A percentile compares a stretch with the other conserved stretches of the same genome.
These are phyloP conservation scores for Dolomedes plantarius DNA, from an alignment of 2,888 invertebrate species.

Conservation along the genomic window DNA sequence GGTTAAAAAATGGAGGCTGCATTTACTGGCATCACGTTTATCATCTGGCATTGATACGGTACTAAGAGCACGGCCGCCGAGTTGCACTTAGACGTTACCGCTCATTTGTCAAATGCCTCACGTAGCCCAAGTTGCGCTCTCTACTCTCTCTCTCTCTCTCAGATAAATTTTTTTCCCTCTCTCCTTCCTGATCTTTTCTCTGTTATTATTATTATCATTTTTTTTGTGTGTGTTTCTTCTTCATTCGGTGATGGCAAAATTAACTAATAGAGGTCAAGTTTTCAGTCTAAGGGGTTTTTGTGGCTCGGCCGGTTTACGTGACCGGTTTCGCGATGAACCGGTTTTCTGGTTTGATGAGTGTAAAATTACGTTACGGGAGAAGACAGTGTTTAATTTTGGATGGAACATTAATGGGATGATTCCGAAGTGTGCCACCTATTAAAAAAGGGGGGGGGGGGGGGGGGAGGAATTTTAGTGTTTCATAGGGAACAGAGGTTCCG, in stretches of 20 bases:
- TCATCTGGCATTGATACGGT: conserved; percentile 30
- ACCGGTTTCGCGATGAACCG: conserved; percentile 16
- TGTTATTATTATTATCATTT: conserved; percentile 1
- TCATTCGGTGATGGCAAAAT: conserved; percentile 43
- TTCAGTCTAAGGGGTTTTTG: conserved; percentile 23
- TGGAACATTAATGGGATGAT: not conserved
- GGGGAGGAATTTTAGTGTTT: too few species aligned
- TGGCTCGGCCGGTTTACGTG: conserved; percentile 13
- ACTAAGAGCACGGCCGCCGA: conserved; percentile 6
- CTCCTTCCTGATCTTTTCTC: not conserved
- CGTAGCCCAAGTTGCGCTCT: conserved; percentile 38
- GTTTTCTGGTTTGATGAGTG: not conserved
- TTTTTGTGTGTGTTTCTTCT: conserved; percentile 20
- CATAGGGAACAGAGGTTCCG: too few species aligned
- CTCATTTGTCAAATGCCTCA: conserved; percentile 64
- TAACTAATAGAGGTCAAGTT: conserved; percentile 66
- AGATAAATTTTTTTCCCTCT: too few species aligned
- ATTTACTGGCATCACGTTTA: conserved; percentile 31
- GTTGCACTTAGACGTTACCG: conserved; percentile 37
- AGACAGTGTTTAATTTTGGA: not conserved
- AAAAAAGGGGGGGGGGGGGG: too few species aligned
- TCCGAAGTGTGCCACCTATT: too few species aligned
- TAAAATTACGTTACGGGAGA: conserved; percentile 6
- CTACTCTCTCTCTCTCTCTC: too few species aligned
- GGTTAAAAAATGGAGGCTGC: not conserved